Conservation (phyloP, 2,113 vertebrate species). For the Hystrix cristata region DNA sequence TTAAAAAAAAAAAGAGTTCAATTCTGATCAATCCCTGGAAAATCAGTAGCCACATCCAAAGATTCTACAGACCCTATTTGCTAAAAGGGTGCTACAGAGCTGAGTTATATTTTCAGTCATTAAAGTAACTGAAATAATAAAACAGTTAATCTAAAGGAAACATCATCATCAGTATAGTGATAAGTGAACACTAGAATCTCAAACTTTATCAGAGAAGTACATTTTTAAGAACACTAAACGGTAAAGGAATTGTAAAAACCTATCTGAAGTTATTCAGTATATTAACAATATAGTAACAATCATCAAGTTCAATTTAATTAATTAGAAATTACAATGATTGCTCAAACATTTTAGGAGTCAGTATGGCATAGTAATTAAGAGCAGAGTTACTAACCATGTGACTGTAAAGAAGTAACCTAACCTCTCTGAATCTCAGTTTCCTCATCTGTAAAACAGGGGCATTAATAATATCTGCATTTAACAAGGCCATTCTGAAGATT, state of each 20-base stretch:
- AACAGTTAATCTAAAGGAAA: slow-evolving; percentile 70
- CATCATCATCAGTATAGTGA: slow-evolving; percentile 55
- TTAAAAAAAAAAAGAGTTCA: slow-evolving; percentile 45
- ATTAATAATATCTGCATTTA: slow-evolving; percentile 9
- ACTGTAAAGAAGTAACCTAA: slow-evolving; percentile 46
- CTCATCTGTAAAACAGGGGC: slow-evolving; percentile 34
- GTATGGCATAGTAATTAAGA: background rate
- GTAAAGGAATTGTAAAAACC: slow-evolving; percentile 45
- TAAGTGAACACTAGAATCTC: slow-evolving; percentile 46
- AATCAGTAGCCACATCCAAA: slow-evolving; percentile 58
- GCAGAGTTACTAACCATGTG: slow-evolving; percentile 5
- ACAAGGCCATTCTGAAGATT: slow-evolving; percentile 20
- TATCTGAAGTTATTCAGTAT: slow-evolving; percentile 47
- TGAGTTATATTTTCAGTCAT: slow-evolving; percentile 66
- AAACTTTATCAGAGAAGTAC: slow-evolving; percentile 46
- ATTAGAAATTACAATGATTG: slow-evolving; percentile 39
- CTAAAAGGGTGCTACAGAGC: slow-evolving; percentile 44
- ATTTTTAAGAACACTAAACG: slow-evolving; percentile 60
- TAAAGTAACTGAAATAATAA: slow-evolving; percentile 74
- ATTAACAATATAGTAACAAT: slow-evolving; percentile 48
- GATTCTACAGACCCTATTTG: slow-evolving; percentile 58
- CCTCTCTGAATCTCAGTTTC: slow-evolving; percentile 42
- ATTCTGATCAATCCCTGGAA: slow-evolving; percentile 60
- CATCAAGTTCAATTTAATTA: slow-evolving; percentile 56
- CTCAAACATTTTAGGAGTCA: slow-evolving; percentile 27